Percentiles rank a stretch among this genome's conserved stretches.
Evolutionary conservation across 2,113 vertebrate species (phyloP).

Genomic region (Oreochromis tanganicae): DNA sequence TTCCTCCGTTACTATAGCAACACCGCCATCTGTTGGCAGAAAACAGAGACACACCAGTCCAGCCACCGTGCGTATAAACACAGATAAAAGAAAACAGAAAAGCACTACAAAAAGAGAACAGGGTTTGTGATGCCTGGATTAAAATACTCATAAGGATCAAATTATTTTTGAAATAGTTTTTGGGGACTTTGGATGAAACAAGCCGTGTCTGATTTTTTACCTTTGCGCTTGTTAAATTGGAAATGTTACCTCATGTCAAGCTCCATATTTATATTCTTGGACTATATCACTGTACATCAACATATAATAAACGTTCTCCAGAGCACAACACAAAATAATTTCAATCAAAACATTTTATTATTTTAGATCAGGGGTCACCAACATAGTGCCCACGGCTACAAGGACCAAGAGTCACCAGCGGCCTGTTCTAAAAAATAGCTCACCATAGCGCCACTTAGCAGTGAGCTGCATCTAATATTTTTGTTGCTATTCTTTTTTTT

Average conservation of each 20-base stretch:
- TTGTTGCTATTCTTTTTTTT: not conserved
- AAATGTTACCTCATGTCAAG: not conserved
- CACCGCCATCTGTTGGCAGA: constrained; percentile 35
- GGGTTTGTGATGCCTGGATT: not conserved
- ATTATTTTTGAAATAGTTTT: not conserved
- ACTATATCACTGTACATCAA: not conserved
- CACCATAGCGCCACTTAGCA: not conserved
- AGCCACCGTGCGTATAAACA: not conserved
- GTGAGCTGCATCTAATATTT: not conserved
- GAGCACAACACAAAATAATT: not conserved
- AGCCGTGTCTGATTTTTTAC: not conserved
- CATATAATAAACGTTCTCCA: not conserved
- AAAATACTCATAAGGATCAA: not conserved
- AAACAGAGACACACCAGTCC: not conserved
- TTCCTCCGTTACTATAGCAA: not conserved
- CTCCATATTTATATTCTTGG: not conserved
- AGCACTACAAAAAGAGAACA: not conserved
- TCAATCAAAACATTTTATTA: not conserved
- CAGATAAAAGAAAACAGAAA: not conserved
- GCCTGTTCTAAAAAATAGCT: not conserved
- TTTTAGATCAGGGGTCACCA: not conserved
- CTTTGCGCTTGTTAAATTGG: not conserved
- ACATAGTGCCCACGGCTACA: not conserved
- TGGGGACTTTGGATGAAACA: not conserved
- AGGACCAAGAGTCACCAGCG: not conserved